Evolutionary conservation across 2,888 invertebrate species (phyloP), one percentile per base, ranked within the genome.

Genomic region (Phasia obesa): DNA sequence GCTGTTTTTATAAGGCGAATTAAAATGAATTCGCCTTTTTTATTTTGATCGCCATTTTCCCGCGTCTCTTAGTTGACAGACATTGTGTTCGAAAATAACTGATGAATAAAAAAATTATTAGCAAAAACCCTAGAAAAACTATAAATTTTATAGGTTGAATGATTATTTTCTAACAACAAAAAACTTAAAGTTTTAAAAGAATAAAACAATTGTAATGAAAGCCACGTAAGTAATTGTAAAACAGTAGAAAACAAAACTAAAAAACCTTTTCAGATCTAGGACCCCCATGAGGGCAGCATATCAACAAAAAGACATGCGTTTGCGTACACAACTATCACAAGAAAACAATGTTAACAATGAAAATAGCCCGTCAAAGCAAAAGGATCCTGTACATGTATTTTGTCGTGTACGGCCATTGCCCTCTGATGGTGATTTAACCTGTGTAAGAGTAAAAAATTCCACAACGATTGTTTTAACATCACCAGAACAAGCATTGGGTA

Each of bases 321-420:
- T 85, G 5, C 86, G 88, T 11, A 35, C 82, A 1, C 85, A 85
- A 1, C 17, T 57, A 9, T 81, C 79, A 2, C 67, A 62, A 4
- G 84, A 85, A 35, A 74, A 62, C 7, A 79, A 78, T 23, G 86
- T 76, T 49, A 74, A 62, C 11, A 79, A 79, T 25, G 86, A 79
- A 57, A 78, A 69, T 73, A 55, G 38, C 27, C 7, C 53, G 2
- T 13, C 65, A 9, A 88, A 87, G 62, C 85, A 85, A 47, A 92
- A 93, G 84, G 96, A 97, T 90, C 95, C 97, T 0, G 96, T 97
- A 0, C 94, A 97, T 92, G 98, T 98, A 0, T 98, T 94, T 88
- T 98, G 98, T 88, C 93, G 98, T 21, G 91, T 98, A 17, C 93
- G 97, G 13, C 97, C 98, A 0, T 92, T 97, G 89, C 94, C 95